These are phyloP conservation scores for Falco berigora DNA, from an alignment of 2,797 vertebrate species.

Conservation along the genomic window DNA sequence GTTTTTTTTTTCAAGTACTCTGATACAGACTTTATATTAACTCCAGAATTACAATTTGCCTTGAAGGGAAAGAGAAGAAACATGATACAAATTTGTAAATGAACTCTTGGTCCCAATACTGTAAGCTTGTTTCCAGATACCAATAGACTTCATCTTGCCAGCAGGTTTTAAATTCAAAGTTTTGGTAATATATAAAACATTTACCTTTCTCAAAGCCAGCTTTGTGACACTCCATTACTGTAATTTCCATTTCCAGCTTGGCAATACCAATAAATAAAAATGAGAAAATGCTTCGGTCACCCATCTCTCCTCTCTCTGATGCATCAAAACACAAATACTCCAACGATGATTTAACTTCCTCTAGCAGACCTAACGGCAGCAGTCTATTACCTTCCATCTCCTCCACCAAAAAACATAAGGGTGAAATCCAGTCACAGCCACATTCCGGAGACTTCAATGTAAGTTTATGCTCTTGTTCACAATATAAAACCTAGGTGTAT, in stretches of 20 bases:
- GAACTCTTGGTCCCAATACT: conserved; percentile 32
- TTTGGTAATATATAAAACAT: conserved; percentile 60
- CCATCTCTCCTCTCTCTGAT: conserved; percentile 82
- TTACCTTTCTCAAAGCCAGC: conserved; percentile 54
- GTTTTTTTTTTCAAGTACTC: conserved; percentile 18
- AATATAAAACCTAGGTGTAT: neutral
- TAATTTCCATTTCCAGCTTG: conserved; percentile 76
- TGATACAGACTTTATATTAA: conserved; percentile 43
- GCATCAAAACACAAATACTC: conserved; percentile 77
- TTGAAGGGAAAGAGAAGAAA: conserved; percentile 37
- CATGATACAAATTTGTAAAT: conserved; percentile 49
- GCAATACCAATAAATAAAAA: conserved; percentile 82
- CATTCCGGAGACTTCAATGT: conserved; percentile 72
- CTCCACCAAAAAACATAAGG: conserved; percentile 74
- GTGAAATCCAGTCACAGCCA: conserved; percentile 71
- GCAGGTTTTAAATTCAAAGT: conserved; percentile 60
- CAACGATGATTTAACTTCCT: conserved; percentile 75
- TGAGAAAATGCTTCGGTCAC: conserved; percentile 83
- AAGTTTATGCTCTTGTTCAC: conserved; percentile 33
- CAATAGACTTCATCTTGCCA: conserved; percentile 34
- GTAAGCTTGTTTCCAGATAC: conserved; percentile 52
- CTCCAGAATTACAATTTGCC: conserved; percentile 45
- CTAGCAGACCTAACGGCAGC: conserved; percentile 67
- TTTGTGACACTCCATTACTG: conserved; percentile 64
- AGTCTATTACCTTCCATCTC: conserved; percentile 71